Percentiles rank a stretch among this genome's conserved stretches.
These are phyloP conservation scores for Brachyptera putata DNA, from an alignment of 2,888 invertebrate species.

Conservation along the genomic window DNA sequence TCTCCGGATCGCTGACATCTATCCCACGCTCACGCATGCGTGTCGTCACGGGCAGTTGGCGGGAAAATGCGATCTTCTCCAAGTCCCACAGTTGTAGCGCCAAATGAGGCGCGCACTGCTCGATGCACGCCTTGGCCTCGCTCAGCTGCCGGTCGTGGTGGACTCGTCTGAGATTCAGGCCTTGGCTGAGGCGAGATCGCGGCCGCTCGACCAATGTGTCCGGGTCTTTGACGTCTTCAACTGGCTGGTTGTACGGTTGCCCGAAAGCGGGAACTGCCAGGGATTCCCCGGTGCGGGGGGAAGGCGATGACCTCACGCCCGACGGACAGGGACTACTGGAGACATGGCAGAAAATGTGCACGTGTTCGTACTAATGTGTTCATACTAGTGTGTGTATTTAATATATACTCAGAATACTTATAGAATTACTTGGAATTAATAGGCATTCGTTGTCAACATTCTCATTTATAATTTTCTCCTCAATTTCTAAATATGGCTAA, in stretches of 20 bases:
- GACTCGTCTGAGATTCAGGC: slow-evolving; percentile 26
- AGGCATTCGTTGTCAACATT: too few species aligned
- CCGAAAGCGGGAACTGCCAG: too few species aligned
- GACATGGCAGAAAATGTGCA: too few species aligned
- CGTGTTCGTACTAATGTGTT: too few species aligned
- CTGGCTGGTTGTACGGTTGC: neutral
- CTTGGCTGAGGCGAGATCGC: slow-evolving; percentile 1
- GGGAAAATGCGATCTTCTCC: slow-evolving; percentile 45
- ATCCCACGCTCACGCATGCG: slow-evolving; percentile 34
- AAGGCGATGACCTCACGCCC: neutral
- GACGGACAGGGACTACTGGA: neutral
- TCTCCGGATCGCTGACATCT: slow-evolving; percentile 22
- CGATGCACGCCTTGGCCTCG: slow-evolving; percentile 53
- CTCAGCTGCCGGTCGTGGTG: slow-evolving; percentile 27
- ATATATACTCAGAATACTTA: too few species aligned
- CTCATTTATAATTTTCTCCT: too few species aligned
- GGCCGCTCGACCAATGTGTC: neutral
- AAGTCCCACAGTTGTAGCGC: slow-evolving; percentile 51
- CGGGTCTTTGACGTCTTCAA: neutral
- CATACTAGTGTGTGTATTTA: too few species aligned
- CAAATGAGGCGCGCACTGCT: slow-evolving; percentile 55
- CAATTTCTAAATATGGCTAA: too few species aligned
- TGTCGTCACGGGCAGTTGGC: slow-evolving; percentile 41
- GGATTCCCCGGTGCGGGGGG: neutral
- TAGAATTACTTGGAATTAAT: too few species aligned